A percentile compares a stretch with the other conserved stretches of the same genome.
Conservation (phyloP, 2,888 invertebrate species). For the Busseola fusca region DNA sequence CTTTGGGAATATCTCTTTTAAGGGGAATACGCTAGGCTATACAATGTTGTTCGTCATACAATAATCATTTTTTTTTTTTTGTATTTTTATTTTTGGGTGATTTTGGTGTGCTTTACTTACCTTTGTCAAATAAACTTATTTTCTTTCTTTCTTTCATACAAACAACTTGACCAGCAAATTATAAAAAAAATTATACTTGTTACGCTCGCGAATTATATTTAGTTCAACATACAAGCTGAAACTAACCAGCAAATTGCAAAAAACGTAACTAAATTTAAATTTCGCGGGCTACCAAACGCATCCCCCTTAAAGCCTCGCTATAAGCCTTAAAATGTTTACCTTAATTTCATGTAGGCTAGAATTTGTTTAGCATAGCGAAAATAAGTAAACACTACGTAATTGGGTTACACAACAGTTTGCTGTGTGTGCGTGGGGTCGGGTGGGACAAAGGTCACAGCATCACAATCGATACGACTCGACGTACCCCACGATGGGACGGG, state of each 20-base stretch:
- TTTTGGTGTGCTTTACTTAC: no score
- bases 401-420: conserved; percentile 51
- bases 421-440: conserved; percentile 46
- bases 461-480: conserved; percentile 62
- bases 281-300: not conserved
- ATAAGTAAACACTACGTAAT: conserved; percentile 49
- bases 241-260: not conserved
- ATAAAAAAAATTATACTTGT: no score
- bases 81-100: no score
- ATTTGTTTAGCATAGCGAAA: conserved; percentile 28
- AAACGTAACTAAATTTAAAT: not conserved
- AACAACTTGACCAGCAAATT: no score
- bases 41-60: not conserved
- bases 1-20: no score
- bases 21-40: not conserved
- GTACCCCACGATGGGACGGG: conserved; percentile 32
- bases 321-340: conserved; percentile 15
- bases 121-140: no score
- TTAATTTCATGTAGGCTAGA: conserved; percentile 23
- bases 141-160: no score
- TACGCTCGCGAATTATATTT: not conserved
- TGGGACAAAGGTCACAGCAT: conserved; percentile 69
- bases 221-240: not conserved
- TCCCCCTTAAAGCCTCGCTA: not conserved
- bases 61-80: no score